Conservation (phyloP, 2,113 vertebrate species). For the Trogon surrucura region DNA sequence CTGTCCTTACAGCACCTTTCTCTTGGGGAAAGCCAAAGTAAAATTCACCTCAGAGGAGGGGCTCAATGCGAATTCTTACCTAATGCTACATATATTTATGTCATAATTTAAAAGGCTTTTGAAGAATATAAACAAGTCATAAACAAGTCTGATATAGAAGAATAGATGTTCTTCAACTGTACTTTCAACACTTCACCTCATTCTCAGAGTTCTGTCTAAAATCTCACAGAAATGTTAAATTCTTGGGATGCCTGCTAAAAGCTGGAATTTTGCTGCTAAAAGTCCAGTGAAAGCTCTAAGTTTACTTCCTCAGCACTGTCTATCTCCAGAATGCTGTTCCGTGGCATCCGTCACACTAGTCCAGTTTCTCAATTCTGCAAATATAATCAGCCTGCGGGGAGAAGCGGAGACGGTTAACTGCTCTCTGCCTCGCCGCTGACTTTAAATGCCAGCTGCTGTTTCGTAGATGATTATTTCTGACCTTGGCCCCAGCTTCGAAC, state of each 20-base stretch:
- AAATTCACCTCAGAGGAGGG: neutral
- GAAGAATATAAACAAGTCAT: neutral
- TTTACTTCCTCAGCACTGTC: neutral
- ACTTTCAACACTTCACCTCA: neutral
- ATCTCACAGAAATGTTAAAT: neutral
- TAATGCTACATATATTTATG: neutral
- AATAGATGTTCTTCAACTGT: neutral
- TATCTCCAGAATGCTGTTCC: neutral
- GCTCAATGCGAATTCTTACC: neutral
- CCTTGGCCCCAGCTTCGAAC: neutral
- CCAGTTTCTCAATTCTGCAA: neutral
- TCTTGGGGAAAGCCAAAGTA: neutral
- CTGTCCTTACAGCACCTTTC: neutral
- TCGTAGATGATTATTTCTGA: neutral
- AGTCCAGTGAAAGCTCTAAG: neutral
- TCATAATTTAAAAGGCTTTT: neutral
- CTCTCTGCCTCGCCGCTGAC: neutral
- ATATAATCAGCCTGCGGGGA: neutral
- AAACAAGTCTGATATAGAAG: neutral
- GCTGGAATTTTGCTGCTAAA: neutral
- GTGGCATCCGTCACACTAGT: neutral
- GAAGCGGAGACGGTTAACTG: neutral
- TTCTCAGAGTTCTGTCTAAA: neutral
- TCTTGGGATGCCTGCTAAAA: neutral
- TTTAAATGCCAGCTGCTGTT: conserved; percentile 7